Percentiles rank a stretch among this genome's conserved stretches.
Evolutionary conservation across 2,797 vertebrate species (phyloP).

Genomic region (Margarornis squamiger): DNA sequence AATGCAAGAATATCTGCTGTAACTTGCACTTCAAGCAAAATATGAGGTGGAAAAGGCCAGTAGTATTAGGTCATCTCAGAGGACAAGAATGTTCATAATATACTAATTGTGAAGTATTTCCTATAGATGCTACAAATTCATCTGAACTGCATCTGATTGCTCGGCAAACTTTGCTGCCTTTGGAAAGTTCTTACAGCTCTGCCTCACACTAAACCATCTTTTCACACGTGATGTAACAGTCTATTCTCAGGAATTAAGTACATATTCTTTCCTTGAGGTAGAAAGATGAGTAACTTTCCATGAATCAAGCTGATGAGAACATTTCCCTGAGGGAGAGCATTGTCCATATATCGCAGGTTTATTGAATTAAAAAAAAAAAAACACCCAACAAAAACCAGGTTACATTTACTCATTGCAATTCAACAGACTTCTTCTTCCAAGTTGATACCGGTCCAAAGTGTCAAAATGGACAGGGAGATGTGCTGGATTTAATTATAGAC

Average conservation of each 20-base stretch:
- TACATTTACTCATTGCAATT: background rate
- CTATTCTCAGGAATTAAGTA: background rate
- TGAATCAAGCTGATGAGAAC: conserved; percentile 31
- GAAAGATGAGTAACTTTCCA: conserved; percentile 26
- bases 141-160: background rate
- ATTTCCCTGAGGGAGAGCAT: background rate
- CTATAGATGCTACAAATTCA: background rate
- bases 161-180: background rate
- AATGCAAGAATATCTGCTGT: conserved; percentile 13
- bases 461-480: background rate
- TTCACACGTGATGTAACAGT: background rate
- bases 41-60: background rate
- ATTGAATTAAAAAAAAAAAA: background rate
- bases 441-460: background rate
- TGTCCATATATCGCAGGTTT: background rate
- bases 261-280: background rate
- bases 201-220: background rate
- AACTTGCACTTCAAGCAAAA: conserved; percentile 28
- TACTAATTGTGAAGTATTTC: background rate
- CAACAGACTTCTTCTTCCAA: background rate
- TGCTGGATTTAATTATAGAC: background rate
- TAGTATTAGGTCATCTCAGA: background rate
- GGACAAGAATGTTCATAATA: background rate
- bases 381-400: background rate
- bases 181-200: conserved; percentile 6